phyloP scores from a whole-genome alignment of 2,888 invertebrate genomes.

The Amaurobius ferox region DNA sequence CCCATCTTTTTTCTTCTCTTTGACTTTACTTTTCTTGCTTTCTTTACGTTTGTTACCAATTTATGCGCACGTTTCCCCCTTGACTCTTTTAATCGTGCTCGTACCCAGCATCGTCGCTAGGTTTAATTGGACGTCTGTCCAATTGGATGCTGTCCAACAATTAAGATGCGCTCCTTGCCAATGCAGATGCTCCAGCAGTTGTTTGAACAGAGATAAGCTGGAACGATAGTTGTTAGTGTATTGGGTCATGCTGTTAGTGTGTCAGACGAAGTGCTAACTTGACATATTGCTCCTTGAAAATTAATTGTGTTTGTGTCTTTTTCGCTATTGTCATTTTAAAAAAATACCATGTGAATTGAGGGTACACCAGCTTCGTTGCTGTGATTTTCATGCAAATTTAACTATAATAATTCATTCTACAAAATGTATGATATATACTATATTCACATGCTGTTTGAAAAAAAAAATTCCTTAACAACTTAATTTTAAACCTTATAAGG shows the following conservation, averaged over 20 bases:
- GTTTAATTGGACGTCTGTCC: slow-evolving; percentile 6
- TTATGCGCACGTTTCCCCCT: neutral
- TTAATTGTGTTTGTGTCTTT: too few relatives aligned
- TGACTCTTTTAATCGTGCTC: neutral
- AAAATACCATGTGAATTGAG: too few relatives aligned
- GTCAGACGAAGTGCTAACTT: neutral
- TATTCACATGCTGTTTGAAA: too few relatives aligned
- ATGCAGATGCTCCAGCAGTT: neutral
- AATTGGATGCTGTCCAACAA: neutral
- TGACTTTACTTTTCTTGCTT: neutral
- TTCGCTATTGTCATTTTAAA: too few relatives aligned
- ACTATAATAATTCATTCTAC: too few relatives aligned
- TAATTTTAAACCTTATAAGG: too few relatives aligned
- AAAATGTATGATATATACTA: too few relatives aligned
- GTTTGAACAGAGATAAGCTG: neutral
- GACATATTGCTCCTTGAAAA: too few relatives aligned
- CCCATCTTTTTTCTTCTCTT: neutral
- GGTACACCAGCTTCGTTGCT: too few relatives aligned
- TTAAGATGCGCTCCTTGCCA: neutral
- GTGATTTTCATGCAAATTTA: too few relatives aligned
- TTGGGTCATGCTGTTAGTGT: neutral
- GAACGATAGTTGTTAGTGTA: neutral
- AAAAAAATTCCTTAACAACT: too few relatives aligned
- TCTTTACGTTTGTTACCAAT: slow-evolving; percentile 8
- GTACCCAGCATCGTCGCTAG: neutral